Conservation (phyloP, 2,113 vertebrate species). For the Phylloscopus trochilus region DNA sequence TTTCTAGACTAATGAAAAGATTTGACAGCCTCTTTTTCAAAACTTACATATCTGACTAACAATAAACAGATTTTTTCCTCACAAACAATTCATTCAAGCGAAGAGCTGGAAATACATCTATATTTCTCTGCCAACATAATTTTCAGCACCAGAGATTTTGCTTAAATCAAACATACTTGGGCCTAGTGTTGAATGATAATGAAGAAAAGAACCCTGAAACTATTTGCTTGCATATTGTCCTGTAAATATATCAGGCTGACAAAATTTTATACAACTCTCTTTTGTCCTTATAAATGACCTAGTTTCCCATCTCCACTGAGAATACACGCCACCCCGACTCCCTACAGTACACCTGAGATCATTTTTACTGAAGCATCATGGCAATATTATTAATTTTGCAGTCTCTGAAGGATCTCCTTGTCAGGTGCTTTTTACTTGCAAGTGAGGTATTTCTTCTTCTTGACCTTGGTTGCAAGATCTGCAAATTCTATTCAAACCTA, state of each 20-base stretch:
- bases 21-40: neutral
- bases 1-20: neutral
- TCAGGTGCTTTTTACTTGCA: neutral
- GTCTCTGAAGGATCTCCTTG: neutral
- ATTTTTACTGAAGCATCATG: neutral
- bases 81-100: neutral
- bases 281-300: neutral
- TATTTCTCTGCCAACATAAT: neutral
- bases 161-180: neutral
- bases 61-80: neutral
- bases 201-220: neutral
- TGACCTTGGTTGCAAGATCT: rapidly evolving
- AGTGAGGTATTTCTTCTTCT: neutral
- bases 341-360: neutral
- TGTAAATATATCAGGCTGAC: neutral
- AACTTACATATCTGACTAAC: neutral
- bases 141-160: neutral
- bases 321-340: neutral
- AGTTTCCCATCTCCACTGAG: neutral
- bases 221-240: neutral
- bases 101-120: neutral
- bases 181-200: neutral
- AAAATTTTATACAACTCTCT: neutral
- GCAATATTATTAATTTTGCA: neutral
- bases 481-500: neutral